Conservation (phyloP, 2,797 vertebrate genomes). For the Borostomias antarcticus region DNA sequence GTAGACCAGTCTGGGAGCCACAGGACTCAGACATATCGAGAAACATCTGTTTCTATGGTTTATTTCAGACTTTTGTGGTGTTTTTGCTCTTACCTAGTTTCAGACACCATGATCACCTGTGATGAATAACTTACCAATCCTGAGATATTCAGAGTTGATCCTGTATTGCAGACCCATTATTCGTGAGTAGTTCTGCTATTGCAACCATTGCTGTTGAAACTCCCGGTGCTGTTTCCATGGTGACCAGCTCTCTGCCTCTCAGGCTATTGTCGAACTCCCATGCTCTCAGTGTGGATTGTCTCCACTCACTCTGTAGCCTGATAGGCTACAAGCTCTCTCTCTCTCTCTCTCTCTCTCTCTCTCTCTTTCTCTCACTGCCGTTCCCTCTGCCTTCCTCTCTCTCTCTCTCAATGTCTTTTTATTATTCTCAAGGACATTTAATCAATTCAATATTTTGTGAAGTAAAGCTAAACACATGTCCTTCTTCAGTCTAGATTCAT, state of each 20-base stretch:
- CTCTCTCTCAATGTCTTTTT: not conserved
- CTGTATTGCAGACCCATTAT: conserved; percentile 6
- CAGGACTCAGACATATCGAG: too few species aligned
- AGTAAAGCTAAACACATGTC: not conserved
- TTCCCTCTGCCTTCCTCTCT: not conserved
- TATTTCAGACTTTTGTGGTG: too few species aligned
- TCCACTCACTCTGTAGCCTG: not conserved
- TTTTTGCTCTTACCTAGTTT: too few species aligned
- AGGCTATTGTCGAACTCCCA: not conserved
- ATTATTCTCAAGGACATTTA: not conserved
- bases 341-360: not conserved
- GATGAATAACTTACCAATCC: conserved; percentile 3
- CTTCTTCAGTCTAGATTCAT: not conserved
- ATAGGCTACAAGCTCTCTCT: not conserved
- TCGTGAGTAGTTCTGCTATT: conserved; percentile 12
- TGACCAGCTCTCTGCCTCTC: conserved; percentile 17
- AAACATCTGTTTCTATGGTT: too few species aligned
- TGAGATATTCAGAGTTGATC: not conserved
- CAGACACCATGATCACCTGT: not conserved
- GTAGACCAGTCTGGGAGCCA: not conserved
- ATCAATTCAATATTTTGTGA: conserved; percentile 1
- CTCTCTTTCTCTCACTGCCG: not conserved
- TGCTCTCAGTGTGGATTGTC: not conserved
- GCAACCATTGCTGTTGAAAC: conserved; percentile 14
- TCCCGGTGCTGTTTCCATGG: conserved; percentile 27